A percentile compares a stretch with the other conserved stretches of the same genome.
Conservation (phyloP, 1,140 invertebrate genomes). For the Macrobrachium nipponense region DNA sequence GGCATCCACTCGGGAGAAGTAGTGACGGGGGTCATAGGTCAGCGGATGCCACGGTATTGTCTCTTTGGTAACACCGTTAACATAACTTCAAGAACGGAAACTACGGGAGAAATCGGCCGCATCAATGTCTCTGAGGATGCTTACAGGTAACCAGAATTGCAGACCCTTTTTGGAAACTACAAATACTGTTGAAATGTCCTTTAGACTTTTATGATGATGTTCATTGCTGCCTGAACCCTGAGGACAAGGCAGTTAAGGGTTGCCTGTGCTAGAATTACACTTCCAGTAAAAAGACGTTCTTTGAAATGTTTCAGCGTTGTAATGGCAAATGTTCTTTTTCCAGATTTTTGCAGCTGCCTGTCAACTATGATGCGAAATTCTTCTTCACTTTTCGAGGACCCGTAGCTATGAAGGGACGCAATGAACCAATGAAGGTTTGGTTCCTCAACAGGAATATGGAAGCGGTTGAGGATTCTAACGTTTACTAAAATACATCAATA, state of each 20-base stretch:
- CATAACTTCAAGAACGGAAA: conserved; percentile 93
- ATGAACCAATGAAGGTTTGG: conserved; percentile 95
- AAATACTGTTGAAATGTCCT: no score
- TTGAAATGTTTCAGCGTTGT: background rate
- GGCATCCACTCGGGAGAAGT: conserved; percentile 97
- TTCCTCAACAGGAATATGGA: conserved; percentile 74
- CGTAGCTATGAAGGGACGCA: conserved; percentile 94
- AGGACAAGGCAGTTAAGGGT: no score
- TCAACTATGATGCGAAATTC: conserved; percentile 89
- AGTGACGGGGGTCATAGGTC: conserved; percentile 95
- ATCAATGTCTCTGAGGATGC: conserved; percentile 96
- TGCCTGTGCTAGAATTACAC: background rate
- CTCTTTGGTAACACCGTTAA: conserved; percentile 98
- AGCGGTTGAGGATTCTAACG: background rate
- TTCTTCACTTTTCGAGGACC: conserved; percentile 88
- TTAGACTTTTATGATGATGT: no score
- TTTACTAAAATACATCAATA: background rate
- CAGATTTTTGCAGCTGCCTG: conserved; percentile 83
- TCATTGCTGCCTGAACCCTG: no score
- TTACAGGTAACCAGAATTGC: conserved; percentile 79
- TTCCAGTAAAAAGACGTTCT: background rate
- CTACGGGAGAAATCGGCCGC: conserved; percentile 88
- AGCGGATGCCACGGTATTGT: conserved; percentile 97
- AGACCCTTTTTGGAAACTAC: background rate
- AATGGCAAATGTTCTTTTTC: conserved; percentile 23